These are phyloP conservation scores for Laterallus jamaicensis DNA, from an alignment of 2,113 vertebrate species.

Conservation along the genomic window DNA sequence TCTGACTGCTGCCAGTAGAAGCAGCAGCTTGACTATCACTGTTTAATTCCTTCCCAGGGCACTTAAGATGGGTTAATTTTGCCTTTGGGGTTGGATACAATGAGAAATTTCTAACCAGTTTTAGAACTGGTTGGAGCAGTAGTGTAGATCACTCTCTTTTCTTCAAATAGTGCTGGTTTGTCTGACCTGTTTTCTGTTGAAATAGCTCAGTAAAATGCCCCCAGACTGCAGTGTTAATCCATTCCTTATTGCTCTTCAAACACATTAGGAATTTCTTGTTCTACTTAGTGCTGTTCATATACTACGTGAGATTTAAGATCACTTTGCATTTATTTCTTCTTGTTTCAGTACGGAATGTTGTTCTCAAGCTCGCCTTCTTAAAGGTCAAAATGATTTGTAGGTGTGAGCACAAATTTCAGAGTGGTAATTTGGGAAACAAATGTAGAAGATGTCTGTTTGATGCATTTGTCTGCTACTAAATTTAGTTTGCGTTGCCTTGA, in stretches of 20 bases:
- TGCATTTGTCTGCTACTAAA: not conserved
- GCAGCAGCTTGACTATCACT: not conserved
- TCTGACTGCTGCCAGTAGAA: not conserved
- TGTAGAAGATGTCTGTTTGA: not conserved
- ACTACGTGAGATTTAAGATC: not conserved
- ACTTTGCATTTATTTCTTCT: not conserved
- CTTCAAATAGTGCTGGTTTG: not conserved
- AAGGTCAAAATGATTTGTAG: slow-evolving; percentile 29
- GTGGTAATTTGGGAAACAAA: not conserved
- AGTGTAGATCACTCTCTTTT: not conserved
- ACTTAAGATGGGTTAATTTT: slow-evolving; percentile 8
- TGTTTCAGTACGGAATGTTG: not conserved
- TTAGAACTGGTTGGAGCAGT: slow-evolving; percentile 17
- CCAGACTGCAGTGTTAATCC: not conserved
- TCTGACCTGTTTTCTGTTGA: slow-evolving; percentile 14
- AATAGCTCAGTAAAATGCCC: not conserved
- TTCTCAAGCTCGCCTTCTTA: not conserved
- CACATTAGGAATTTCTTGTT: not conserved
- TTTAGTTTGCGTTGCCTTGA: not conserved
- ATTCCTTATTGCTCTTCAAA: not conserved
- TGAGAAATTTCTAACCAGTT: slow-evolving; percentile 15
- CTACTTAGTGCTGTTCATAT: not conserved
- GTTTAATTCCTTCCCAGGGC: not conserved
- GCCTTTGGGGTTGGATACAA: not conserved
- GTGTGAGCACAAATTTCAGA: not conserved